Evolutionary conservation across 1,140 invertebrate genomes (phyloP).

Genomic region (Eriosoma lanigerum): DNA sequence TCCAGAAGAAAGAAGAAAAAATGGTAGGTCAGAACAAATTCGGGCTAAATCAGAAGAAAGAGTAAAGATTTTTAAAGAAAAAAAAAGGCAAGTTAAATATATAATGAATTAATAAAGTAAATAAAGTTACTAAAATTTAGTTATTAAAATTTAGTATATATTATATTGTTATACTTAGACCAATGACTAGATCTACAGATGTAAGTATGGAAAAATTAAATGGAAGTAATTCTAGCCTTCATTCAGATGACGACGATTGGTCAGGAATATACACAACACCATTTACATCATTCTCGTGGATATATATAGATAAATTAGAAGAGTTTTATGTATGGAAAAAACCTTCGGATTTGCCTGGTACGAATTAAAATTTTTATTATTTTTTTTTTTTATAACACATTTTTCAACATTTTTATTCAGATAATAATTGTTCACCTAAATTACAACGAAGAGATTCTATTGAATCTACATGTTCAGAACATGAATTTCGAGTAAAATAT

Average conservation of each 20-base stretch:
- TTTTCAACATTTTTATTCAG: too few species aligned
- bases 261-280: conserved; percentile 70
- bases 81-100: conserved; percentile 24
- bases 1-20: conserved; percentile 67
- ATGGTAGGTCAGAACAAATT: conserved; percentile 53
- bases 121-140: not conserved
- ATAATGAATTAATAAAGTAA: too few species aligned
- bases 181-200: conserved; percentile 70
- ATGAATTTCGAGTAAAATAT: conserved; percentile 81
- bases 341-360: conserved; percentile 28
- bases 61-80: conserved; percentile 68
- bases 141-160: not conserved
- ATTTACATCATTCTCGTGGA: conserved; percentile 72
- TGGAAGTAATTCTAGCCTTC: conserved; percentile 64
- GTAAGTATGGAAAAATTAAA: conserved; percentile 73
- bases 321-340: conserved; percentile 60
- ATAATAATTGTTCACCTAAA: conserved; percentile 57
- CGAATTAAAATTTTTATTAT: not conserved
- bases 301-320: conserved; percentile 74
- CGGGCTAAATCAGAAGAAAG: conserved; percentile 73
- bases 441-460: conserved; percentile 60
- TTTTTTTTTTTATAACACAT: conserved; percentile 32
- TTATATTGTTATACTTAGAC: conserved; percentile 54
- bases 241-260: conserved; percentile 67
- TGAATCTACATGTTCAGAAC: conserved; percentile 83